phyloP scores from a whole-genome alignment of 2,888 invertebrate genomes.

The Alviniconcha strummeri region DNA sequence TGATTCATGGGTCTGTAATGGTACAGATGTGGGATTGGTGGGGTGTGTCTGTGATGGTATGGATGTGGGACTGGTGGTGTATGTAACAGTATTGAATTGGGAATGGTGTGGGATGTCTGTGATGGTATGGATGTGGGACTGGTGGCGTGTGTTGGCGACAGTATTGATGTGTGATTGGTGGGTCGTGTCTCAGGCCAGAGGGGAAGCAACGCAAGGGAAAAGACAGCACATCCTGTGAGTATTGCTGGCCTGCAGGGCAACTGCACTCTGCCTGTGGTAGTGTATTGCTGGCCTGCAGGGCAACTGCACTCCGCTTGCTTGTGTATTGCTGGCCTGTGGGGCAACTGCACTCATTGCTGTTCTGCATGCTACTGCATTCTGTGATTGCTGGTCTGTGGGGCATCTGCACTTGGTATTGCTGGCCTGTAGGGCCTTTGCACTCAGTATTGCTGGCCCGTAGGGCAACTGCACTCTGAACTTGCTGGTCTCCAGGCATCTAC shows the following conservation, averaged over 20 bases:
- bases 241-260: not conserved
- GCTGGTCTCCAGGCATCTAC: not conserved
- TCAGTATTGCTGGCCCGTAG: not conserved
- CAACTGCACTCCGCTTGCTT: too few relatives aligned
- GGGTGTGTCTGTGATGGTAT: too few relatives aligned
- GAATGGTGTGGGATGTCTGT: too few relatives aligned
- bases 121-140: too few relatives aligned
- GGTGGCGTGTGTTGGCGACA: too few relatives aligned
- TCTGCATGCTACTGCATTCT: too few relatives aligned
- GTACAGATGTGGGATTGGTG: too few relatives aligned
- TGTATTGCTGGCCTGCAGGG: slow-evolving; percentile 3
- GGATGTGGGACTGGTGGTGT: too few relatives aligned
- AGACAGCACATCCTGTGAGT: slow-evolving; percentile 48
- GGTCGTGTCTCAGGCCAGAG: slow-evolving; percentile 54
- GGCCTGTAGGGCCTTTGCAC: not conserved
- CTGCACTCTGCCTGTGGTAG: too few relatives aligned
- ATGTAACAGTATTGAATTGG: too few relatives aligned
- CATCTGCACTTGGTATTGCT: not conserved
- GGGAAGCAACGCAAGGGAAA: slow-evolving; percentile 61
- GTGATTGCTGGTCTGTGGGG: not conserved
- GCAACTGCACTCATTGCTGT: too few relatives aligned
- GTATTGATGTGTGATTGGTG: not conserved
- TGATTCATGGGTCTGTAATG: too few relatives aligned
- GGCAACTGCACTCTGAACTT: not conserved
- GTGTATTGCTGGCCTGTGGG: slow-evolving; percentile 4